phyloP scores from a whole-genome alignment of 2,113 vertebrate genomes.

The Ceyx margarethae region DNA sequence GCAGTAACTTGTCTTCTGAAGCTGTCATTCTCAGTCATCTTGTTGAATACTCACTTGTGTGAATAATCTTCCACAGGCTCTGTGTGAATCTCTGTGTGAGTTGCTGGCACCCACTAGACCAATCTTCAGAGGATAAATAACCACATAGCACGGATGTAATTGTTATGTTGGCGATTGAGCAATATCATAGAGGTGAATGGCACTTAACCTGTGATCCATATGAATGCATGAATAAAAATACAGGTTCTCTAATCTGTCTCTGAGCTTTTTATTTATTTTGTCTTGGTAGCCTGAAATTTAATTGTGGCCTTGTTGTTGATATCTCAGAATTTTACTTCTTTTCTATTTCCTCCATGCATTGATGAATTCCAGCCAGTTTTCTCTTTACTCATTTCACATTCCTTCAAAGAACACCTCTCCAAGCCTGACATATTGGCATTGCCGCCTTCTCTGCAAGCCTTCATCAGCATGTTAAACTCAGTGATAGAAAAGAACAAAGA shows the following conservation, averaged over 20 bases:
- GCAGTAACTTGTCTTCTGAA: not conserved
- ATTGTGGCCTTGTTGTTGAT: not conserved
- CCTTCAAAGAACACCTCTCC: not conserved
- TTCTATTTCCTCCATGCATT: not conserved
- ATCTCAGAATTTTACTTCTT: not conserved
- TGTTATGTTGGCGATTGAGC: not conserved
- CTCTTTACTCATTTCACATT: not conserved
- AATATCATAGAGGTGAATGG: not conserved
- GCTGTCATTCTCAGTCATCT: rapidly evolving
- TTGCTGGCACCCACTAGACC: not conserved
- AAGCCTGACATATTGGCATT: not conserved
- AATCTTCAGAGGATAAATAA: not conserved
- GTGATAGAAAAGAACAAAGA: not conserved
- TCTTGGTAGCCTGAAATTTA: not conserved
- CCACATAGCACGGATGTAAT: not conserved
- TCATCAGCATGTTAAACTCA: not conserved
- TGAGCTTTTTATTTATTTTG: not conserved
- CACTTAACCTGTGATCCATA: no score
- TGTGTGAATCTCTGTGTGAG: not conserved
- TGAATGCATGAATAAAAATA: rapidly evolving
- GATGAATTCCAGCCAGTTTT: not conserved
- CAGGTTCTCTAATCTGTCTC: rapidly evolving
- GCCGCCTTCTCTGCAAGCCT: not conserved
- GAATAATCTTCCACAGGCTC: not conserved
- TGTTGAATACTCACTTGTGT: not conserved